Conservation (phyloP, 2,113 vertebrate genomes). For the Aramus guarauna region DNA sequence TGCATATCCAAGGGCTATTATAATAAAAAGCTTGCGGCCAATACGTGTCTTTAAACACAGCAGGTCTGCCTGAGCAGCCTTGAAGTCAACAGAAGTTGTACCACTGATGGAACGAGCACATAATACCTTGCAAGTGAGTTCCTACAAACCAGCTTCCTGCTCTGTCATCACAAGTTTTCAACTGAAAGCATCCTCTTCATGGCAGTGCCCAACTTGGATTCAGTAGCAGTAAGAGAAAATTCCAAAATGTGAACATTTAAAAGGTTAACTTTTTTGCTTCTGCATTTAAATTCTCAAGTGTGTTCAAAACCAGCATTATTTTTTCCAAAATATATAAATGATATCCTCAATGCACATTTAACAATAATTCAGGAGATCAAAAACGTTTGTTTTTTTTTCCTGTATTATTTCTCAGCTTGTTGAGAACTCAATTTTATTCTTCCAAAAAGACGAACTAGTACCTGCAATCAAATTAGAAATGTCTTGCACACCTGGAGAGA, state of each 20-base stretch:
- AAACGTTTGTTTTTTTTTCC: rapidly evolving
- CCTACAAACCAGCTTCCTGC: neutral
- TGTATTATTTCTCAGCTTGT: neutral
- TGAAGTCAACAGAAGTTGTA: neutral
- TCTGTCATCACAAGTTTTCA: neutral
- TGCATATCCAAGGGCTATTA: constrained; percentile 32
- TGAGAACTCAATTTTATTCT: neutral
- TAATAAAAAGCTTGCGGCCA: neutral
- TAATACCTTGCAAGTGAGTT: neutral
- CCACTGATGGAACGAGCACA: neutral
- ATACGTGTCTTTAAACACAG: neutral
- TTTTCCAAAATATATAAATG: neutral
- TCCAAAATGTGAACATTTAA: neutral
- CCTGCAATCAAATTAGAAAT: neutral
- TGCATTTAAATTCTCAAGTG: neutral
- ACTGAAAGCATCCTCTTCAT: neutral
- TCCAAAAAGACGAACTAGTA: neutral
- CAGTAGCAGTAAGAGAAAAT: neutral
- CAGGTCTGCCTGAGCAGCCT: neutral
- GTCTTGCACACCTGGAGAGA: neutral
- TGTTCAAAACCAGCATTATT: neutral
- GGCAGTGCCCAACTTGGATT: constrained; percentile 21
- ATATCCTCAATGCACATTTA: neutral
- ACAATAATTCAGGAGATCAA: neutral
- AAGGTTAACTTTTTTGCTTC: neutral